Conservation (phyloP, 2,888 invertebrate species). For the Norana najaformis region DNA sequence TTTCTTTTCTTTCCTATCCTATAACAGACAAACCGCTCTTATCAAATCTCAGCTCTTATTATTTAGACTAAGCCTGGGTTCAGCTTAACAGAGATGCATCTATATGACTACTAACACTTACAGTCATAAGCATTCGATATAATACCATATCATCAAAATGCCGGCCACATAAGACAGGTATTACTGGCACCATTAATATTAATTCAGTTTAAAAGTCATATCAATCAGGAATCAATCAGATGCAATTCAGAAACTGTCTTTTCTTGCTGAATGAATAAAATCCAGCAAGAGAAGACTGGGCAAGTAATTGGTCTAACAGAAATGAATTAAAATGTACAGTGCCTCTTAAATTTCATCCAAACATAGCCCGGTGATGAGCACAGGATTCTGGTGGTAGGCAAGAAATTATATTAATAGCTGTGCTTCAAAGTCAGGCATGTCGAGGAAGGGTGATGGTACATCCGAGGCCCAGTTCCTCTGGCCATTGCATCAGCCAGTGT, state of each 20-base stretch:
- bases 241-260: neutral
- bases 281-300: no score
- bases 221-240: neutral
- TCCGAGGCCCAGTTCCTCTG: no score
- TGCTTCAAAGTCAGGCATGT: no score
- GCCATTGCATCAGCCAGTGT: no score
- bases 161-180: neutral
- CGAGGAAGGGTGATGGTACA: no score
- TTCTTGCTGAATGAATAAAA: neutral
- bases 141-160: neutral
- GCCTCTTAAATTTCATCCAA: no score
- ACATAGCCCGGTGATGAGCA: no score
- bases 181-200: neutral
- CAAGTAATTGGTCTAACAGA: no score
- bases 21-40: neutral
- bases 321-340: no score
- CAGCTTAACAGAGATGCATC: neutral
- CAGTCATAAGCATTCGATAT: neutral
- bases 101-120: neutral
- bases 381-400: no score
- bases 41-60: neutral
- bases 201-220: neutral
- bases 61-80: neutral
- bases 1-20: neutral
- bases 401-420: no score